phyloP scores from a whole-genome alignment of 2,888 invertebrate genomes.

The Pristionchus exspectatus region DNA sequence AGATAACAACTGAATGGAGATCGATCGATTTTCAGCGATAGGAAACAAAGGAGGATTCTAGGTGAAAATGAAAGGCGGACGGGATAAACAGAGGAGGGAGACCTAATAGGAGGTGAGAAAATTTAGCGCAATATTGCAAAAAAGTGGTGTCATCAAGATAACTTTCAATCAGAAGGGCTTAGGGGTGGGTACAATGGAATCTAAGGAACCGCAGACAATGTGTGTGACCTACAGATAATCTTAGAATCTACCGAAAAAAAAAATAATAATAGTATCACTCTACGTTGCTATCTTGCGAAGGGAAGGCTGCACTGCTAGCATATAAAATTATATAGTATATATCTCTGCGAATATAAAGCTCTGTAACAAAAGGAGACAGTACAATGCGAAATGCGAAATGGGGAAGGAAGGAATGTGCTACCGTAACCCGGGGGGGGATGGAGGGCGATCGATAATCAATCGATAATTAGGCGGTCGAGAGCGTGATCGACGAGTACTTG shows the following conservation, averaged over 20 bases:
- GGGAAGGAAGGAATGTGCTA: slow-evolving; percentile 3
- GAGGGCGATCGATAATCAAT: background rate
- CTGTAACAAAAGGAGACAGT: background rate
- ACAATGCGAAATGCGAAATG: background rate
- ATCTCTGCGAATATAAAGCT: slow-evolving; percentile 6
- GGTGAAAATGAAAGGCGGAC: background rate
- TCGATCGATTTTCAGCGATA: background rate
- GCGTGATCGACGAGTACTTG: slow-evolving; percentile 31
- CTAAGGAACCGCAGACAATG: background rate
- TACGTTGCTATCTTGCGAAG: background rate
- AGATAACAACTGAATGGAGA: background rate
- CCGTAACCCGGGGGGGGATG: background rate
- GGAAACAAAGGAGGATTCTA: background rate
- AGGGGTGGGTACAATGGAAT: background rate
- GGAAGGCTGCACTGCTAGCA: background rate
- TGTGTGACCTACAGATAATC: too few relatives aligned
- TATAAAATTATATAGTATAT: slow-evolving; percentile 3
- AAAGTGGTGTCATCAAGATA: background rate
- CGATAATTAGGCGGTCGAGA: background rate
- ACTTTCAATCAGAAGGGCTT: background rate
- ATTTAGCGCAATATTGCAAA: slow-evolving; percentile 8
- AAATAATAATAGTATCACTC: background rate
- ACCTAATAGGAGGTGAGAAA: background rate
- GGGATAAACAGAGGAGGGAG: background rate
- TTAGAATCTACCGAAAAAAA: background rate